phyloP scores from a whole-genome alignment of 2,888 invertebrate genomes.

The Gari tellinella region DNA sequence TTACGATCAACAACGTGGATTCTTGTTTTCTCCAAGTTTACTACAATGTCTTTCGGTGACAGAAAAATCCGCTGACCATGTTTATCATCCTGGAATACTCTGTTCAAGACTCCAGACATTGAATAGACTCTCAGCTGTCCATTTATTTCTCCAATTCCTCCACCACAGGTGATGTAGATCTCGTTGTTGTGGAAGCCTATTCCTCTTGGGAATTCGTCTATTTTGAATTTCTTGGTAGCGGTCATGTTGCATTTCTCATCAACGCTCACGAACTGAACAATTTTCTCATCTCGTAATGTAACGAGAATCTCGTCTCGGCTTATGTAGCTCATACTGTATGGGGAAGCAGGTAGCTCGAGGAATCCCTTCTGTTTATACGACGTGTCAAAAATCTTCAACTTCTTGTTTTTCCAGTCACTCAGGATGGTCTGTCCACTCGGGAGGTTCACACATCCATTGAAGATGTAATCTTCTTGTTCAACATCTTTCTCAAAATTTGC shows the following conservation, averaged over 20 bases:
- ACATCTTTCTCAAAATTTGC: constrained; percentile 35
- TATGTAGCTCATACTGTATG: constrained; percentile 41
- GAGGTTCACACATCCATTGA: constrained; percentile 43
- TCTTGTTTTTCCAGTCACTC: constrained; percentile 54
- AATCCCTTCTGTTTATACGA: constrained; percentile 34
- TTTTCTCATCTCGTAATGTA: constrained; percentile 49
- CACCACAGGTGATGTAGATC: constrained; percentile 51
- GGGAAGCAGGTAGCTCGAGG: constrained; percentile 45
- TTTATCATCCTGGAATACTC: constrained; percentile 47
- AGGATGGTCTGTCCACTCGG: constrained; percentile 44
- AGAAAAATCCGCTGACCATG: constrained; percentile 51
- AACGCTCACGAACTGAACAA: constrained; percentile 46
- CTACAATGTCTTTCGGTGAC: constrained; percentile 44
- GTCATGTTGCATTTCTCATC: constrained; percentile 24
- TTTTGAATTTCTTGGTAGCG: constrained; percentile 37
- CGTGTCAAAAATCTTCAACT: constrained; percentile 45
- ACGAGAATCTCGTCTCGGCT: constrained; percentile 29
- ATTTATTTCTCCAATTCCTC: constrained; percentile 49
- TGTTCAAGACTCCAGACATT: constrained; percentile 31
- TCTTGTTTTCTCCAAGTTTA: constrained; percentile 42
- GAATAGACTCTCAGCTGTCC: constrained; percentile 52
- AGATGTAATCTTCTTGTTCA: constrained; percentile 39
- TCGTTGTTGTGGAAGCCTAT: constrained; percentile 38
- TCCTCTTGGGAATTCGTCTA: constrained; percentile 55
- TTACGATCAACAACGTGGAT: constrained; percentile 46